Percentiles rank a stretch among this genome's conserved stretches.
Conservation (phyloP, 2,888 invertebrate genomes). For the Dasypolia templi region DNA sequence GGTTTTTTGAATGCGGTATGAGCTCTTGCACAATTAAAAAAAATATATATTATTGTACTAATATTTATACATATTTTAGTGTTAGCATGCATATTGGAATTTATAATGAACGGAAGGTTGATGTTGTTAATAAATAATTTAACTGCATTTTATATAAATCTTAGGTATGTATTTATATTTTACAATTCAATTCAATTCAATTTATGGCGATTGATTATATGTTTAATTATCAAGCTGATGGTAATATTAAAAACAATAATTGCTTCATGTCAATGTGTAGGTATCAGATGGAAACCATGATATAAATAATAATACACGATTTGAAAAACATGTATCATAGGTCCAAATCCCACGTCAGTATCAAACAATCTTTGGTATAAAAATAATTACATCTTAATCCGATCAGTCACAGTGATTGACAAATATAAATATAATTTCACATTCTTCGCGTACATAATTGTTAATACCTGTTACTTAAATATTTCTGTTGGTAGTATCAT, state of each 20-base stretch:
- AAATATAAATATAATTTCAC: slow-evolving; percentile 58
- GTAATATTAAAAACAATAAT: neutral
- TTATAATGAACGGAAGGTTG: too few species aligned
- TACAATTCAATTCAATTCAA: too few species aligned
- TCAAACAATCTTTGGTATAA: neutral
- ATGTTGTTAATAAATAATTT: too few species aligned
- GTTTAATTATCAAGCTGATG: neutral
- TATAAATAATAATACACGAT: neutral
- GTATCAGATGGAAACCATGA: neutral
- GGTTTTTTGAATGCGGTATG: too few species aligned
- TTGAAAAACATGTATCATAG: neutral
- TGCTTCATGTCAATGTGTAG: neutral
- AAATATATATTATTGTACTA: too few species aligned
- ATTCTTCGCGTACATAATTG: slow-evolving; percentile 57
- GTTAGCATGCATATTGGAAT: too few species aligned
- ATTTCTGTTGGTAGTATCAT: slow-evolving; percentile 55
- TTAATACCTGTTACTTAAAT: slow-evolving; percentile 62
- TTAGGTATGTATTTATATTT: neutral
- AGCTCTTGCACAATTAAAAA: too few species aligned
- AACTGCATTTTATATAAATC: too few species aligned
- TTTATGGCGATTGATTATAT: neutral
- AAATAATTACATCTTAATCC: slow-evolving; percentile 13
- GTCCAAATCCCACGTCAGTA: neutral
- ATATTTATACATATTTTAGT: too few species aligned
- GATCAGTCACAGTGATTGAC: slow-evolving; percentile 42